Base-by-base conservation (phyloP, 2,113 vertebrate genomes). In the Seriola dumerili region DNA sequence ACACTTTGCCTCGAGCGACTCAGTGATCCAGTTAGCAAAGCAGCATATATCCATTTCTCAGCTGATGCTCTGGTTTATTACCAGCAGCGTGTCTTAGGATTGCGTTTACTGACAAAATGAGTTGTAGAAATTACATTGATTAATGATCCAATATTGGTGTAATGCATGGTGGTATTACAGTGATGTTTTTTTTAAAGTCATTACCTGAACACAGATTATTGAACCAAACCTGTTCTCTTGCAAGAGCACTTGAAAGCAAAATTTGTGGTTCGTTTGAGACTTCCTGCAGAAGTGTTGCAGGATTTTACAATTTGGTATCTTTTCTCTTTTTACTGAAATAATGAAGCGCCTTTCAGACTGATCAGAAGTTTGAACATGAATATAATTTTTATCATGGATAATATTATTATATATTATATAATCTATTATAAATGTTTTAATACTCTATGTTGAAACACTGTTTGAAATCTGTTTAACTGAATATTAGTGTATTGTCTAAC, bases 21-120 rank as follows among this genome's bases (percentile, higher is more conserved):
- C 80, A 29, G 38, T 85, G 66, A 90, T 85, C 57, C 58, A 52
- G 68, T 86, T 62, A 55, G 62, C 34, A 61, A 62, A 84, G 54
- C 76, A 59, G 68, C 36, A 14, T 25, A 55, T 64, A 72, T 72
- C 13, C 38, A 72, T 82, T 67, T 83, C 73, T 57, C 23, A 25
- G 46, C 57, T 69, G 71, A 82, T 62, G 68, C 50, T 72, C 40
- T 84, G 61, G 84, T 84, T 89, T 74, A 82, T 87, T 85, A 66
- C 29, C 34, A 8, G 38, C 50, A 72, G 25, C 17, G 6, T 32
- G 54, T 84, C n/a, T 63, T 52, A 3, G 13, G 17, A 46, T 52
- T 42, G 29, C 57, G 29, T 57, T 16, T 46, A 40, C 61, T 44
- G 75, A 74, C 48, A 65, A 62, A 68, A 84, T 54, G 19, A 71